Evolutionary conservation across 2,888 invertebrate species (phyloP).

Genomic region (Drosophila kambysellisi): DNA sequence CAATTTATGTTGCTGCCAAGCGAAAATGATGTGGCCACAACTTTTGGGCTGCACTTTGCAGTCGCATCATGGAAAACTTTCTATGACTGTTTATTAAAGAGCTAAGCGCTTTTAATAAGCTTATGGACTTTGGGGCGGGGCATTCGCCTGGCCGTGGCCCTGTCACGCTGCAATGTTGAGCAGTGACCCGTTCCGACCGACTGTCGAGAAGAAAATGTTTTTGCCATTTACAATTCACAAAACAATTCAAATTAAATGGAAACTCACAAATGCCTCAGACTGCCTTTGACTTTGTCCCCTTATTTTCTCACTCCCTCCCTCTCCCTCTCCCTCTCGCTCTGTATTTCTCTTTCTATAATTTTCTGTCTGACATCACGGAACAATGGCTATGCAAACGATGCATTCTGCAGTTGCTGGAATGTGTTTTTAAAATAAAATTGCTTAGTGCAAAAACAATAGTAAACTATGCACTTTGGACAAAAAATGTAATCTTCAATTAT

Average conservation of each 20-base stretch:
- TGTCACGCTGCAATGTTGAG: conserved; percentile 17
- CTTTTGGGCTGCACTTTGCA: conserved; percentile 52
- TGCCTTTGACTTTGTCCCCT: conserved; percentile 25
- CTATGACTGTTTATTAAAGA: conserved; percentile 79
- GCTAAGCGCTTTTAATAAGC: conserved; percentile 78
- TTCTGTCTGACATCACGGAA: conserved; percentile 8
- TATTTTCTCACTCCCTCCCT: not conserved
- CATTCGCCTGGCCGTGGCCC: conserved; percentile 16
- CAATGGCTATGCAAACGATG: conserved; percentile 1
- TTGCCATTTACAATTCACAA: conserved; percentile 67
- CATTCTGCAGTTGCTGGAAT: conserved; percentile 50
- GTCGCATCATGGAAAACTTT: conserved; percentile 60
- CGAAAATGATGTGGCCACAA: conserved; percentile 62
- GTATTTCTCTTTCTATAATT: not conserved
- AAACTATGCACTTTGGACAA: conserved; percentile 6
- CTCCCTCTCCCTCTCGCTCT: not conserved
- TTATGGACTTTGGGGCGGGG: conserved; percentile 64
- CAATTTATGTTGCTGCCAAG: conserved; percentile 14
- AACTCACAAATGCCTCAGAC: conserved; percentile 53
- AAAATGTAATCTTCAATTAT: not conserved
- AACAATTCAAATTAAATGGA: conserved; percentile 81
- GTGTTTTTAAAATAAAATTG: conserved; percentile 73
- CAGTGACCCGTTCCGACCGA: conserved; percentile 11
- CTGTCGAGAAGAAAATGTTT: conserved; percentile 50
- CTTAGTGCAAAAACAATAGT: conserved; percentile 60